These are phyloP conservation scores for Diloba caeruleocephala DNA, from an alignment of 2,888 invertebrate species.

Conservation along the genomic window DNA sequence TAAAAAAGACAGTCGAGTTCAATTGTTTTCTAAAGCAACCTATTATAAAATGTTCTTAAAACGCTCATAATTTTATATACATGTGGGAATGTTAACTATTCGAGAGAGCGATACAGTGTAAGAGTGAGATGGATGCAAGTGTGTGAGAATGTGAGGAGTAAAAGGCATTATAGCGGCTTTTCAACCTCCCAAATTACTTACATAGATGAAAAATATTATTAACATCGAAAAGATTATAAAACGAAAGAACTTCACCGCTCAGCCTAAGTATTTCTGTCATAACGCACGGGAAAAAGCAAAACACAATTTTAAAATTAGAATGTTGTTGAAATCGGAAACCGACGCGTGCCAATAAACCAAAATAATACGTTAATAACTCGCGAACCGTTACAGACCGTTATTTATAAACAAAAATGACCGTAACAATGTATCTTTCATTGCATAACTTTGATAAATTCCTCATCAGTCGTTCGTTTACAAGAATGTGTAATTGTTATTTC, in stretches of 20 bases:
- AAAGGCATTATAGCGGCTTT: too few relatives aligned
- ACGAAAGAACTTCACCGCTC: conserved; percentile 30
- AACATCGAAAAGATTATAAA: conserved; percentile 14
- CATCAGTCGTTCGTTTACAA: conserved; percentile 21
- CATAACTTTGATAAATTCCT: conserved; percentile 38
- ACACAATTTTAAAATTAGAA: conserved; percentile 64
- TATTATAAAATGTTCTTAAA: too few relatives aligned
- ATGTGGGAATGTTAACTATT: too few relatives aligned
- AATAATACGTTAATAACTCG: conserved; percentile 58
- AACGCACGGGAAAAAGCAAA: conserved; percentile 53
- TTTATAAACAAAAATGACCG: conserved; percentile 51
- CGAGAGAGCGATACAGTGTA: too few relatives aligned
- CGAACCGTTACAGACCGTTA: conserved; percentile 46
- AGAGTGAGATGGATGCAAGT: too few relatives aligned
- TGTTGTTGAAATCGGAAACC: conserved; percentile 62
- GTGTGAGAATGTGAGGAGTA: too few relatives aligned
- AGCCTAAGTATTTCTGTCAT: conserved; percentile 50
- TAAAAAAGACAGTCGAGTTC: conserved; percentile 18
- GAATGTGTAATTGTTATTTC: conserved; percentile 38
- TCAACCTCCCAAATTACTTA: too few relatives aligned
- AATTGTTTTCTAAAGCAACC: conserved; percentile 28
- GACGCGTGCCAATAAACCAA: conserved; percentile 68
- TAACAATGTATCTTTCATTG: conserved; percentile 46
- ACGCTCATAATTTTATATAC: too few relatives aligned
- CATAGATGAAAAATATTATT: too few relatives aligned